phyloP scores from a whole-genome alignment of 2,797 vertebrate genomes.

The Melanotaenia boesemani region DNA sequence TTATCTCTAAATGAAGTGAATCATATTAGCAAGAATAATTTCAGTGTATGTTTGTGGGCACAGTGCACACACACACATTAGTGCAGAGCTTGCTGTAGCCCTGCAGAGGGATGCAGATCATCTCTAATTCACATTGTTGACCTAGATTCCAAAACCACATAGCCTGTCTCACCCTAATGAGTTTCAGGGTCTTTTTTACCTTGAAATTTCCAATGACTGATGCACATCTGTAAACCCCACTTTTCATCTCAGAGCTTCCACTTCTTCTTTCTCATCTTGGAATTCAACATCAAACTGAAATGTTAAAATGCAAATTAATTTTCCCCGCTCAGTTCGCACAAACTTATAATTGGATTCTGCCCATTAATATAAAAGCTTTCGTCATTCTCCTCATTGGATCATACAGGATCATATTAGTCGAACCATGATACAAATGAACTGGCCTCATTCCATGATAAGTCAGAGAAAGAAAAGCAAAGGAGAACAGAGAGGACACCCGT shows the following conservation, averaged over 20 bases:
- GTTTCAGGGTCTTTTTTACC: slow-evolving; percentile 25
- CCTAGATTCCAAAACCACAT: slow-evolving; percentile 68
- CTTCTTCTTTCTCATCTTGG: slow-evolving; percentile 62
- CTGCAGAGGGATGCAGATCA: slow-evolving; percentile 70
- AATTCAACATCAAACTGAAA: slow-evolving; percentile 79
- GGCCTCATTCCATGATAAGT: slow-evolving; percentile 58
- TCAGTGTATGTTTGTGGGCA: slow-evolving; percentile 33
- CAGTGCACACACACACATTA: slow-evolving; percentile 28
- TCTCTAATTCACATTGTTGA: slow-evolving; percentile 75
- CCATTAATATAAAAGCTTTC: slow-evolving; percentile 74
- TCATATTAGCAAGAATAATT: slow-evolving; percentile 46
- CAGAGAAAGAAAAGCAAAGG: slow-evolving; percentile 13
- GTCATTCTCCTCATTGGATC: slow-evolving; percentile 70
- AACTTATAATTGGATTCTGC: slow-evolving; percentile 84
- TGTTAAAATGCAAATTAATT: slow-evolving; percentile 78
- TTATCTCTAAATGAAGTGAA: slow-evolving; percentile 64
- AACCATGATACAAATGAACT: slow-evolving; percentile 52
- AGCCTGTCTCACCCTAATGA: slow-evolving; percentile 27
- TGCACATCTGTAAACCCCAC: slow-evolving; percentile 39
- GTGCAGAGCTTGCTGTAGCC: slow-evolving; percentile 62
- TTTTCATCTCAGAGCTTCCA: slow-evolving; percentile 51
- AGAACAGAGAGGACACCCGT: slow-evolving; percentile 79
- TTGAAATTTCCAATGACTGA: slow-evolving; percentile 39
- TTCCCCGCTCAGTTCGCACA: slow-evolving; percentile 73
- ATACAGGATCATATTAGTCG: slow-evolving; percentile 45